Evolutionary conservation across 2,113 vertebrate species (phyloP).

Genomic region (Crypturellus undulatus): DNA sequence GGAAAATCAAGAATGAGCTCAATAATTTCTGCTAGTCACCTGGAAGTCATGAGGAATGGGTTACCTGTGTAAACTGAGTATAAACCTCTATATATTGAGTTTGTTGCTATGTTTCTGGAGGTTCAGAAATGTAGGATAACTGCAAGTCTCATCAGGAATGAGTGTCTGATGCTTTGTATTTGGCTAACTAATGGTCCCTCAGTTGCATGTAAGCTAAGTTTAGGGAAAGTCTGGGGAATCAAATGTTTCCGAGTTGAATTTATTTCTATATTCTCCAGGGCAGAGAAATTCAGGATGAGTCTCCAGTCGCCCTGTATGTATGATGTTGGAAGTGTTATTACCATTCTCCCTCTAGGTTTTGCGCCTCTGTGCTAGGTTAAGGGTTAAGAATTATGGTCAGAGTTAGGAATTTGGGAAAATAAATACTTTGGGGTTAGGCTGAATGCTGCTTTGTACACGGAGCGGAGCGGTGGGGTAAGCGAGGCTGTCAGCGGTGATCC

Average conservation of each 20-base stretch:
- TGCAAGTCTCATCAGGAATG: background rate
- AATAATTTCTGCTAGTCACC: background rate
- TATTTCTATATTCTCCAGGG: background rate
- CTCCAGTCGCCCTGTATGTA: background rate
- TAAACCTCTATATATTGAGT: background rate
- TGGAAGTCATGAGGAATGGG: background rate
- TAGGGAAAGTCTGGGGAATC: background rate
- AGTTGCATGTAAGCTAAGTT: background rate
- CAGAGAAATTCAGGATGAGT: background rate
- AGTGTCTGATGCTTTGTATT: background rate
- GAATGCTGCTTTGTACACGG: background rate
- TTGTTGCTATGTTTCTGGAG: background rate
- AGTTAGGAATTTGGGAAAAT: background rate
- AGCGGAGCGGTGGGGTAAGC: background rate
- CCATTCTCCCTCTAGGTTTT: background rate
- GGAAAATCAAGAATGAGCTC: background rate
- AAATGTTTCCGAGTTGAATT: background rate
- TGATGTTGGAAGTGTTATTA: background rate
- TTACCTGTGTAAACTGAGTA: too few relatives aligned
- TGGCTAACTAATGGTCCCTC: background rate
- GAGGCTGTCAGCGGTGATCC: constrained; percentile 23
- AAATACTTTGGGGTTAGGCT: background rate
- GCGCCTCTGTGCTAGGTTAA: background rate
- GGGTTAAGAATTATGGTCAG: background rate
- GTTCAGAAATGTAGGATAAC: background rate